phyloP scores from a whole-genome alignment of 2,888 invertebrate species.

The Drosophila setosimentum region DNA sequence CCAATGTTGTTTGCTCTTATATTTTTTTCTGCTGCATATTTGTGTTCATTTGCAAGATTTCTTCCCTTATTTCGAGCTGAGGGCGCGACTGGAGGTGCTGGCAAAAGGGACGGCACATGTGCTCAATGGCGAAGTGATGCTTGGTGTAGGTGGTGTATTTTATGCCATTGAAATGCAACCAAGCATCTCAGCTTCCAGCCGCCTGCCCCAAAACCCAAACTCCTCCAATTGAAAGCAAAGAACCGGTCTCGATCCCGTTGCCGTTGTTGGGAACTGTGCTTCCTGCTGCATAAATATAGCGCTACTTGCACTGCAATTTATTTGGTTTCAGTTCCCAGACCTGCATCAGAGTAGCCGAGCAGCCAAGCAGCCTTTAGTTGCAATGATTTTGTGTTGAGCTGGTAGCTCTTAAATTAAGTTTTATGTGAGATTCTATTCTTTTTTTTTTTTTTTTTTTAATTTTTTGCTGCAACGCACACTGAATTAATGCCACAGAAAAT shows the following conservation, averaged over 20 bases:
- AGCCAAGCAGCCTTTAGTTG: constrained; percentile 26
- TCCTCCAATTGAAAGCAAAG: constrained; percentile 1
- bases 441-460: background rate
- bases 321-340: constrained; percentile 59
- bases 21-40: constrained; percentile 61
- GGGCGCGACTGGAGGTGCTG: constrained; percentile 52
- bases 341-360: constrained; percentile 14
- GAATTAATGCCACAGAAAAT: constrained; percentile 29
- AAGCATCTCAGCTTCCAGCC: constrained; percentile 64
- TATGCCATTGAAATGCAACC: constrained; percentile 76
- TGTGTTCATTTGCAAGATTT: constrained; percentile 80
- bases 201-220: constrained; percentile 18
- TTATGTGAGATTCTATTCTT: constrained; percentile 44
- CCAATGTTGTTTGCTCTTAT: constrained; percentile 39
- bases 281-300: constrained; percentile 78
- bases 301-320: constrained; percentile 79
- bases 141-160: constrained; percentile 57
- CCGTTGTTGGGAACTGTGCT: constrained; percentile 47
- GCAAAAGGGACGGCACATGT: constrained; percentile 55
- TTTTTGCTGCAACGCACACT: constrained; percentile 17
- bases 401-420: constrained; percentile 57
- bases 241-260: constrained; percentile 25
- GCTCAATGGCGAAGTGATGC: constrained; percentile 30
- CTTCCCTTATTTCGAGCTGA: constrained; percentile 73
- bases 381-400: constrained; percentile 53